Percentiles rank a stretch among this genome's conserved stretches.
phyloP scores from a whole-genome alignment of 2,113 vertebrate genomes.

The Zosterops lateralis region DNA sequence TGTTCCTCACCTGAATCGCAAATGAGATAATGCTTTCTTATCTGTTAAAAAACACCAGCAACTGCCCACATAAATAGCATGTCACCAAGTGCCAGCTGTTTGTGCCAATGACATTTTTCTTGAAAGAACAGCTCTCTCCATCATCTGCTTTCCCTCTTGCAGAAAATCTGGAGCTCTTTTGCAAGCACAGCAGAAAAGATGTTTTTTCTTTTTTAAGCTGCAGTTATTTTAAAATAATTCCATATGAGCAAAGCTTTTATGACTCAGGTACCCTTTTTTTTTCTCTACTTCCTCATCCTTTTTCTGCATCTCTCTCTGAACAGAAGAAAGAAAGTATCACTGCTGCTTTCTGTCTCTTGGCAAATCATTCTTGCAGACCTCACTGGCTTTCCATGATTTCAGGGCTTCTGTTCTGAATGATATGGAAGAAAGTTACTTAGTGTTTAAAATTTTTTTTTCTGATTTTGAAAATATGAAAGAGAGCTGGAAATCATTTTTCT shows the following conservation, averaged over 20 bases:
- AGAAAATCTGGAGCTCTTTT: conserved; percentile 15
- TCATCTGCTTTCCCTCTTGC: conserved; percentile 1
- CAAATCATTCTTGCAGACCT: background rate
- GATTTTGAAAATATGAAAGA: background rate
- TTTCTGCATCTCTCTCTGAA: background rate
- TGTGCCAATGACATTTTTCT: conserved; percentile 47
- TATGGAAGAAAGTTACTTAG: background rate
- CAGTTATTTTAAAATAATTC: background rate
- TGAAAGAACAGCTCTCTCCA: background rate
- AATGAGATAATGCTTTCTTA: conserved; percentile 39
- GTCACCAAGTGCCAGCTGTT: conserved; percentile 48
- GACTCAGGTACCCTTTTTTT: background rate
- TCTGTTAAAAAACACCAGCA: conserved; percentile 38
- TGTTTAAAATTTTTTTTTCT: background rate
- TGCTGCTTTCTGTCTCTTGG: background rate
- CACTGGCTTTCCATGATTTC: background rate
- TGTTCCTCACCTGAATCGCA: conserved; percentile 35
- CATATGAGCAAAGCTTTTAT: background rate
- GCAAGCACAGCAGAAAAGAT: background rate
- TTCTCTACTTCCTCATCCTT: background rate
- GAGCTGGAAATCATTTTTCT: background rate
- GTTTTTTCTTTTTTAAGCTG: background rate
- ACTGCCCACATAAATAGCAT: conserved; percentile 46
- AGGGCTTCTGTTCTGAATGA: background rate
- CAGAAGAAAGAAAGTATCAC: background rate